Base-by-base conservation (phyloP, 2,797 vertebrate genomes). In the Artibeus jamaicensis region DNA sequence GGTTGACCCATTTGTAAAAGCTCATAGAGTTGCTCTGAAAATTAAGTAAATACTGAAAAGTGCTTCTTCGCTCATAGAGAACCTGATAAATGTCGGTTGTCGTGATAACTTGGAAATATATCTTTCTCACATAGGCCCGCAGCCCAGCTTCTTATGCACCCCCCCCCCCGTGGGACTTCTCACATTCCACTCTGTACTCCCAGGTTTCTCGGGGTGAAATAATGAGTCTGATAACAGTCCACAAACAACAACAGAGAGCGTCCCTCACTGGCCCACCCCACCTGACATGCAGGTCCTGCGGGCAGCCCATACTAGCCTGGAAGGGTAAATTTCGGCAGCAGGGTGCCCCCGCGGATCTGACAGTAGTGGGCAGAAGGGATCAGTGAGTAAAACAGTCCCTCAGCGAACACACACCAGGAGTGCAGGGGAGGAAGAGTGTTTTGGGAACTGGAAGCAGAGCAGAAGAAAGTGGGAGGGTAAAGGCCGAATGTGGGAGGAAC, bases 341-440 rank as follows among this genome's bases (percentile, higher is more conserved):
- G 39, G 5, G 37, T 37, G 37, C 19, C 34, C 42, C 70, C 65
- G 5, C 9, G 0, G 3, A 9, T n/a, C 37, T 88, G 24, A 79
- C 10, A 34, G 2, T 24, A 3, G 3, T 70, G 24, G 5, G 7
- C 6, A 1, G 19, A 5, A 19, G 57, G 26, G 50, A 9, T n/a
- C 22, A 71, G 29, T 19, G 55, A 24, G 18, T 6, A 3, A 32
- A 44, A n/a, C 12, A 83, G 24, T 37, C 37, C 34, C 55, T 22
- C 21, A 0, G 19, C 26, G 37, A 78, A 26, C 2, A 22, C 0
- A 16, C 32, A 2, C 34, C 15, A 0, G 14, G 34, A 39, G 67
- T 5, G 55, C 24, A 2, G 37, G 6, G 53, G 32, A 55, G 32
- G 68, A 34, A n/a, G 19, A 11, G 42, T 7, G 2, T 6, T 6